Percentiles rank a stretch among this genome's conserved stretches.
Evolutionary conservation across 53 echinoderm and acorn worm species (phyloP).

Genomic region (Paracentrotus lividus): DNA sequence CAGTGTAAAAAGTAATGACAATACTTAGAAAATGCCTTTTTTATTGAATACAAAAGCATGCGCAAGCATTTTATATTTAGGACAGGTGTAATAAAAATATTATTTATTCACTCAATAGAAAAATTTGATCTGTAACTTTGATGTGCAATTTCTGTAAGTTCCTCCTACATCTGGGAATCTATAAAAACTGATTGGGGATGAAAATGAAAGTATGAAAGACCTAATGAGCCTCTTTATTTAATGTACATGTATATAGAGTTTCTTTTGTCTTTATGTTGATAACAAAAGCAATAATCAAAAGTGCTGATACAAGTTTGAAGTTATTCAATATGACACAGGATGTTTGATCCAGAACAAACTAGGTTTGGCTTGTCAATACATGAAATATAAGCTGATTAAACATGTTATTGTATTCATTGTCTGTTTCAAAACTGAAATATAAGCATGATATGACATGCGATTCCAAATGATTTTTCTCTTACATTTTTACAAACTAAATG

Average conservation of each 20-base stretch:
- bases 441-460: constrained; percentile 1
- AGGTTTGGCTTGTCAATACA: not conserved
- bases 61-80: too few species aligned
- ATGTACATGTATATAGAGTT: not conserved
- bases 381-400: constrained; percentile 4
- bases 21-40: too few species aligned
- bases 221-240: not conserved
- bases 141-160: too few species aligned
- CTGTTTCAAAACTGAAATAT: too few species aligned
- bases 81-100: too few species aligned
- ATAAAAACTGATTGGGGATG: not conserved
- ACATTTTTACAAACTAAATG: not conserved
- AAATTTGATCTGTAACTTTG: too few species aligned
- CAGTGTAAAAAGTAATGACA: too few species aligned
- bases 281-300: not conserved
- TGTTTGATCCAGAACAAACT: not conserved
- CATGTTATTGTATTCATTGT: too few species aligned
- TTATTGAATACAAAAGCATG: too few species aligned
- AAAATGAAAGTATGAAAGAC: not conserved
- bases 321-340: not conserved
- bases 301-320: not conserved
- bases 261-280: not conserved
- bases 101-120: not conserved
- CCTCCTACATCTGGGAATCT: too few species aligned
- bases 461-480: not conserved